Percentiles rank a stretch among this genome's conserved stretches.
Evolutionary conservation across 2,888 invertebrate genomes (phyloP).

Genomic region (Zele albiditarsus): DNA sequence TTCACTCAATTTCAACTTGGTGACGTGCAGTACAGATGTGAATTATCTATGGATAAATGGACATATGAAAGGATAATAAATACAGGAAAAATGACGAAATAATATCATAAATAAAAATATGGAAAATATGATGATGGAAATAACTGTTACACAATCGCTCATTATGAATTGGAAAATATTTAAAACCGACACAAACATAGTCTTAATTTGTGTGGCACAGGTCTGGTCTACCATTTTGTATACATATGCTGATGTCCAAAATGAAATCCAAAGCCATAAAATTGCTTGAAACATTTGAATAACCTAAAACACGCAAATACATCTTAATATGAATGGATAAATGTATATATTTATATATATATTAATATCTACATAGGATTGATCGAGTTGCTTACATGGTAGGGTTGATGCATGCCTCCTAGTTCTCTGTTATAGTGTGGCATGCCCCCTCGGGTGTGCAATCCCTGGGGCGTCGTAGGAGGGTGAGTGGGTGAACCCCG

Average conservation of each 20-base stretch:
- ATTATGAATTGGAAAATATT: too few species aligned
- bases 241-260: neutral
- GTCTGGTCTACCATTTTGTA: neutral
- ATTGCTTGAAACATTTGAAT: too few species aligned
- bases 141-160: too few species aligned
- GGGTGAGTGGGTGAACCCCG: conserved; percentile 32
- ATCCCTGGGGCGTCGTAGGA: conserved; percentile 61
- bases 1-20: neutral
- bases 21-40: too few species aligned
- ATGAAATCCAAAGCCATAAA: neutral
- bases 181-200: too few species aligned
- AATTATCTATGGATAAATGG: too few species aligned
- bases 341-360: neutral
- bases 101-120: too few species aligned
- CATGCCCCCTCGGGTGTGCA: conserved; percentile 45
- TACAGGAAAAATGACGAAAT: too few species aligned
- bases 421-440: conserved; percentile 26
- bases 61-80: too few species aligned
- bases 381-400: conserved; percentile 1
- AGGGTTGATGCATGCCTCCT: conserved; percentile 36
- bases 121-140: too few species aligned
- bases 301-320: neutral
- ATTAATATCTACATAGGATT: neutral
- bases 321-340: neutral
- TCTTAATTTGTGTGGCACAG: neutral